Evolutionary conservation across 2,888 invertebrate species (phyloP).

Genomic region (Drosophila demipolita): DNA sequence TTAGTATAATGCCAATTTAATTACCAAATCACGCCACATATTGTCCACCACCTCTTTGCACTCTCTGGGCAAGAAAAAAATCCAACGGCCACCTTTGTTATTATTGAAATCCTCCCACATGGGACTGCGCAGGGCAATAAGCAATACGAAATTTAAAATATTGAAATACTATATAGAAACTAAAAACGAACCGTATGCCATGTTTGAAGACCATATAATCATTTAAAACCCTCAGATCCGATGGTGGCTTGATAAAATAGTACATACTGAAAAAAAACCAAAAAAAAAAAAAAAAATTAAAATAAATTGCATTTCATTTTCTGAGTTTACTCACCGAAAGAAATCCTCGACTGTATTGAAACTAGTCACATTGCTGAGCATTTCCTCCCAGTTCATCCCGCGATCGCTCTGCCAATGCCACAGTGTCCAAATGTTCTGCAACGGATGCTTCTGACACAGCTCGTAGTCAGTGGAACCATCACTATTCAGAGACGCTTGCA

Average conservation of each 20-base stretch:
- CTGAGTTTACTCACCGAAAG: constrained; percentile 87
- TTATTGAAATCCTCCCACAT: constrained; percentile 97
- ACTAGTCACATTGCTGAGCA: constrained; percentile 95
- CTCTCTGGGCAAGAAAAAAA: constrained; percentile 89
- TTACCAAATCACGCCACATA: constrained; percentile 92
- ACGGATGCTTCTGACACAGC: constrained; percentile 92
- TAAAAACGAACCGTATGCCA: constrained; percentile 83
- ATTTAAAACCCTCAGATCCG: constrained; percentile 90
- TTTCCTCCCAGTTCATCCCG: constrained; percentile 93
- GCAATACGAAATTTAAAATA: background rate
- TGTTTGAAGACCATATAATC: constrained; percentile 92
- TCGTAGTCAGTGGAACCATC: constrained; percentile 85
- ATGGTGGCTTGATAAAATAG: constrained; percentile 93
- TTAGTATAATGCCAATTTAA: background rate
- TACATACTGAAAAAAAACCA: constrained; percentile 88
- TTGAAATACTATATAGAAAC: background rate
- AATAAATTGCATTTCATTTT: background rate
- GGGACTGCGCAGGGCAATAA: constrained; percentile 85
- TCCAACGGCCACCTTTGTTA: constrained; percentile 93
- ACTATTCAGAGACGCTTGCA: constrained; percentile 57
- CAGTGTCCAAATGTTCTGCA: constrained; percentile 97
- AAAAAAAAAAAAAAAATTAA: constrained; percentile 86
- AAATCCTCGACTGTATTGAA: constrained; percentile 99
- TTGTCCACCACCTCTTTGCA: constrained; percentile 90
- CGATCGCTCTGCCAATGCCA: constrained; percentile 99